A percentile compares a stretch with the other conserved stretches of the same genome.
Conservation (phyloP, 2,797 vertebrate species). For the Eospalax fontanierii region DNA sequence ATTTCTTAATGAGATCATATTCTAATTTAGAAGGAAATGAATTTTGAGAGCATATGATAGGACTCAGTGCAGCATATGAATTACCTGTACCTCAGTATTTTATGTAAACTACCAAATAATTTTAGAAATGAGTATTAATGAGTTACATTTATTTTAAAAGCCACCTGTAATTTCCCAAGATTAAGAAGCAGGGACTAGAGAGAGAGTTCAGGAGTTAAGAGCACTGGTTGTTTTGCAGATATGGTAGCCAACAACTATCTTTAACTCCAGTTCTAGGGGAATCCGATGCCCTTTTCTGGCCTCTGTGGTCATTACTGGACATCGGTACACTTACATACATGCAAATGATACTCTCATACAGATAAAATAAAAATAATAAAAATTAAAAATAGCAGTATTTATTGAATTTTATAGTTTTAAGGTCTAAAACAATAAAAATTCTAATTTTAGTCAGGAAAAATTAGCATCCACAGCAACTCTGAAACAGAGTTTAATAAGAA, state of each 20-base stretch:
- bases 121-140: background rate
- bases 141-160: background rate
- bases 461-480: slow-evolving; percentile 62
- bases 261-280: no score
- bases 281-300: no score
- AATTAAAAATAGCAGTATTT: background rate
- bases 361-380: no score
- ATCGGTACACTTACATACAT: no score
- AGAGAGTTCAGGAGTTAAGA: no score
- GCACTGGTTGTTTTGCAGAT: no score
- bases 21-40: background rate
- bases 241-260: no score
- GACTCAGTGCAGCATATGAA: background rate
- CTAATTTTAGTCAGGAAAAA: background rate
- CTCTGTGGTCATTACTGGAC: no score
- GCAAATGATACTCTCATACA: no score
- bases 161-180: background rate
- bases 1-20: background rate
- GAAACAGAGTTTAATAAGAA: slow-evolving; percentile 68
- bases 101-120: background rate
- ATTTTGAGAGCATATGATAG: background rate
- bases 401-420: slow-evolving; percentile 5
- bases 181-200: background rate
- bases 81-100: background rate
- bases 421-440: slow-evolving; percentile 6